Evolutionary conservation across 1,140 invertebrate genomes (phyloP).

Genomic region (silkworm (Bombyx mori)): DNA sequence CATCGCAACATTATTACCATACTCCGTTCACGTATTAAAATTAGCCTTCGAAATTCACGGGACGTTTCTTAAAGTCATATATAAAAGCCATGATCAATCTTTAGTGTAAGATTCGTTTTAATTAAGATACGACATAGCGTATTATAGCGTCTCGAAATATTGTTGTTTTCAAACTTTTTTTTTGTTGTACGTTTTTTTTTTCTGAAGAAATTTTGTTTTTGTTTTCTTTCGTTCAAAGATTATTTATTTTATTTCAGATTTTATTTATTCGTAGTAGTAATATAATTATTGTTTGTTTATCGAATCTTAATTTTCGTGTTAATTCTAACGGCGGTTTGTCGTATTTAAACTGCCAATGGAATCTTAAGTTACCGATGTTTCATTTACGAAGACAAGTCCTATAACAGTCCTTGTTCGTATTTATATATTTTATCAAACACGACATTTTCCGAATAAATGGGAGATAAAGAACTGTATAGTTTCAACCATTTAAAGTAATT

Average conservation of each 20-base stretch:
- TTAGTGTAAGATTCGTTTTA: constrained; percentile 52
- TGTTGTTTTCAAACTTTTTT: constrained; percentile 48
- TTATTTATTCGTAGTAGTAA: constrained; percentile 45
- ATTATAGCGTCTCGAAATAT: constrained; percentile 40
- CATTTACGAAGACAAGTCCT: constrained; percentile 53
- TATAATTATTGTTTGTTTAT: constrained; percentile 46
- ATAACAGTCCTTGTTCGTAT: constrained; percentile 20
- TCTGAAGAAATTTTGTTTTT: constrained; percentile 56
- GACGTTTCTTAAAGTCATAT: constrained; percentile 49
- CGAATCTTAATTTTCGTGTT: constrained; percentile 19
- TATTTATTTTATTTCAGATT: constrained; percentile 17
- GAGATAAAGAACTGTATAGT: constrained; percentile 14
- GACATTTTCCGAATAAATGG: neutral
- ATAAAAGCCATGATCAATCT: constrained; percentile 50
- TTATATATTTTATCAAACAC: constrained; percentile 1
- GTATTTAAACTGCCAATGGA: constrained; percentile 49
- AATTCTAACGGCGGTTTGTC: constrained; percentile 36
- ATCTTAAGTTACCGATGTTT: constrained; percentile 57
- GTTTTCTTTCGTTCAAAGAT: constrained; percentile 61
- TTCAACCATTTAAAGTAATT: constrained; percentile 36
- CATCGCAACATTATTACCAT: constrained; percentile 59
- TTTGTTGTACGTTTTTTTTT: constrained; percentile 34
- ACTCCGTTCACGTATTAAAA: constrained; percentile 27
- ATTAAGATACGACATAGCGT: constrained; percentile 32
- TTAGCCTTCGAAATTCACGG: constrained; percentile 16